phyloP scores from a whole-genome alignment of 2,888 invertebrate genomes.

The Gibbula magus region DNA sequence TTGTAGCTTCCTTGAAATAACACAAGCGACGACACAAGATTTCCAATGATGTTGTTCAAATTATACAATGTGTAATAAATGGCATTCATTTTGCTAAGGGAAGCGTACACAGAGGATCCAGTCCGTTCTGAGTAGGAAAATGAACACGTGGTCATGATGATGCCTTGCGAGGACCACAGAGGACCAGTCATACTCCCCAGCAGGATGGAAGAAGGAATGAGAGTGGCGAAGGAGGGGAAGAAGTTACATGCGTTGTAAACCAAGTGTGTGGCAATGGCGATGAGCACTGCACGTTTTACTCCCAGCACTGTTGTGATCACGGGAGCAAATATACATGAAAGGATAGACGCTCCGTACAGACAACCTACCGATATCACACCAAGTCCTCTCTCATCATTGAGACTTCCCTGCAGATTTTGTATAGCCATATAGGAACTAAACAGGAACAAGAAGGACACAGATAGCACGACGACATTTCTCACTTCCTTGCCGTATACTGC shows the following conservation, averaged over 20 bases:
- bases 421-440: slow-evolving; percentile 52
- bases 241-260: slow-evolving; percentile 66
- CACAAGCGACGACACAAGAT: neutral
- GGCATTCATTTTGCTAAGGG: neutral
- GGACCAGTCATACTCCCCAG: slow-evolving; percentile 66
- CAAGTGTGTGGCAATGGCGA: slow-evolving; percentile 59
- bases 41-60: neutral
- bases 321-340: neutral
- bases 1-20: neutral
- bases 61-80: neutral
- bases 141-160: slow-evolving; percentile 59
- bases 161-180: slow-evolving; percentile 68
- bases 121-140: neutral
- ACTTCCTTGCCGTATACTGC: no score
- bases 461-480: slow-evolving; percentile 36
- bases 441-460: slow-evolving; percentile 38
- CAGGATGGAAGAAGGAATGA: slow-evolving; percentile 67
- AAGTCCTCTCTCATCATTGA: slow-evolving; percentile 58
- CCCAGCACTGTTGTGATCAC: neutral
- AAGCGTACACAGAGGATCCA: neutral
- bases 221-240: slow-evolving; percentile 61
- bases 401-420: slow-evolving; percentile 65
- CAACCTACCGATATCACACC: slow-evolving; percentile 62
- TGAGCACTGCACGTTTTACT: slow-evolving; percentile 40
- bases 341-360: slow-evolving; percentile 50